Percentiles rank a stretch among this genome's conserved stretches.
These are phyloP conservation scores for Nibea coibor DNA, from an alignment of 2,113 vertebrate species.

Conservation along the genomic window DNA sequence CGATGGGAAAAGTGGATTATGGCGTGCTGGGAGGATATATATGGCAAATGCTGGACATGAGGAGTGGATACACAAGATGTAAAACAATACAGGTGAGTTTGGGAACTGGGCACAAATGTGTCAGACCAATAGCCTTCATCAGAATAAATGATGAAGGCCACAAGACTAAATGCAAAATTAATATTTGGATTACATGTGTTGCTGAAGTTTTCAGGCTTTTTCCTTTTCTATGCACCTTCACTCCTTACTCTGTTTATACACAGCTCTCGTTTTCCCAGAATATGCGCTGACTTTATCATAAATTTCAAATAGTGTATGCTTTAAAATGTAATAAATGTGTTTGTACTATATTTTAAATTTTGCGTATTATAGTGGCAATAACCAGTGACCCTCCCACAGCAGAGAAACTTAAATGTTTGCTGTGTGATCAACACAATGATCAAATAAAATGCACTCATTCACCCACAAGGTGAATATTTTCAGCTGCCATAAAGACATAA, in stretches of 20 bases:
- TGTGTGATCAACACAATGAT: background rate
- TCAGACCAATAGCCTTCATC: background rate
- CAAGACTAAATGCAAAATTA: background rate
- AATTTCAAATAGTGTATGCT: background rate
- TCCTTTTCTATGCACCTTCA: background rate
- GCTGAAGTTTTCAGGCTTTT: background rate
- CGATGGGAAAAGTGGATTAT: conserved; percentile 57
- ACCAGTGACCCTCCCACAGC: background rate
- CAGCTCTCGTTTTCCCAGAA: background rate
- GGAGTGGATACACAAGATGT: conserved; percentile 29
- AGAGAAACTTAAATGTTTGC: background rate
- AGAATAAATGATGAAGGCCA: background rate
- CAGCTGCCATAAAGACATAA: background rate
- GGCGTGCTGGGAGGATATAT: conserved; percentile 3
- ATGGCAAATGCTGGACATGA: conserved; percentile 32
- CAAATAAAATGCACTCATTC: background rate
- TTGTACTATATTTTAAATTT: background rate
- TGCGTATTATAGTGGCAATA: background rate
- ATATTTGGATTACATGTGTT: background rate
- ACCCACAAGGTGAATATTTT: background rate
- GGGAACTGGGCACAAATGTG: background rate
- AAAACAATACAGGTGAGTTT: conserved; percentile 63
- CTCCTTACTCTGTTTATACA: background rate
- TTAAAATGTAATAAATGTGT: background rate
- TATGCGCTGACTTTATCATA: background rate